These are phyloP conservation scores for Meandrina meandrites DNA, from an alignment of 92 coral and sea anemone species.

Conservation along the genomic window DNA sequence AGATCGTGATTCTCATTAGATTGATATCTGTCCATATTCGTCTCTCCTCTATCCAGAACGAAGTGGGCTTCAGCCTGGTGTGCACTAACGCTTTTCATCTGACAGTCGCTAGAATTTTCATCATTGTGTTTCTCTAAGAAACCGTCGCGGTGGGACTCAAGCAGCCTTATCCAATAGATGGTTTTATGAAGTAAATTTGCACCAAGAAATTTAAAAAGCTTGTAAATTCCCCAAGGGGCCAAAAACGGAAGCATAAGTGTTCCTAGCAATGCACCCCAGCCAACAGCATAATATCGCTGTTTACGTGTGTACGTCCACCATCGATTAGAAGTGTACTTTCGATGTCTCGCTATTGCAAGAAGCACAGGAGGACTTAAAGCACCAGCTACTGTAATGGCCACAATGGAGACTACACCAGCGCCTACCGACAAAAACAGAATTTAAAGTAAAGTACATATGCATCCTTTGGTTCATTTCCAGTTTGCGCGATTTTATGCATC, in stretches of 20 bases:
- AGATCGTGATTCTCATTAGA: background rate
- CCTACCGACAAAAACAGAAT: slow-evolving; percentile 21
- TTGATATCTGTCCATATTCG: background rate
- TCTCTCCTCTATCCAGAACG: background rate
- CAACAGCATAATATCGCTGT: slow-evolving; percentile 7
- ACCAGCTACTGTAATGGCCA: slow-evolving; percentile 44
- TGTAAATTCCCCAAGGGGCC: slow-evolving; percentile 58
- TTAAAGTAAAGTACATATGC: background rate
- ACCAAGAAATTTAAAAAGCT: slow-evolving; percentile 20
- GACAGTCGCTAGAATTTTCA: background rate
- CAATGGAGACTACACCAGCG: slow-evolving; percentile 35
- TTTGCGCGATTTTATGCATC: too few relatives aligned
- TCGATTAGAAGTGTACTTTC: background rate
- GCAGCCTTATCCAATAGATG: background rate
- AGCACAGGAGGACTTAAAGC: slow-evolving; percentile 49
- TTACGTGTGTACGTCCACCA: slow-evolving; percentile 17
- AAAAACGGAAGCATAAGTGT: slow-evolving; percentile 38
- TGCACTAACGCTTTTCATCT: background rate
- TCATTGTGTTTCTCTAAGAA: background rate
- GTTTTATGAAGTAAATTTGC: background rate
- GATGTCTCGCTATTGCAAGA: slow-evolving; percentile 18
- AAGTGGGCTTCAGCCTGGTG: background rate
- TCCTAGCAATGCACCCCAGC: slow-evolving; percentile 47
- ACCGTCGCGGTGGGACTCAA: background rate
- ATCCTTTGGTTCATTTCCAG: background rate